phyloP scores from a whole-genome alignment of 2,113 vertebrate species.

The Dolichotis patagonum region DNA sequence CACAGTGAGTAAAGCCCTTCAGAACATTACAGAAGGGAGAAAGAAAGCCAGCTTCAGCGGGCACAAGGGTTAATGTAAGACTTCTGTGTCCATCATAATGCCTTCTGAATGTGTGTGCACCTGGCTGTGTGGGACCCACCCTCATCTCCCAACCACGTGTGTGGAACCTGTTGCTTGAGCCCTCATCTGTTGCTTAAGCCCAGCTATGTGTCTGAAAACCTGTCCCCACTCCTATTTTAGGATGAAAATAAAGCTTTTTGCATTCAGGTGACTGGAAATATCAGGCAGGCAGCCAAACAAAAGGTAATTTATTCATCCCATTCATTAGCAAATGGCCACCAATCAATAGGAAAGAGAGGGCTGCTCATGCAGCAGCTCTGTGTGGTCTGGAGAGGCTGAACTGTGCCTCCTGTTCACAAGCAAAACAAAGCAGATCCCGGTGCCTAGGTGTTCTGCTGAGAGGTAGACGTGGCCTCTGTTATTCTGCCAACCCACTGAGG shows the following conservation, averaged over 20 bases:
- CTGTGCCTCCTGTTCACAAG: neutral
- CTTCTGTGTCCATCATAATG: neutral
- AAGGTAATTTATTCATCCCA: neutral
- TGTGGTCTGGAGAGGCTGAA: neutral
- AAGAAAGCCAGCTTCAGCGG: neutral
- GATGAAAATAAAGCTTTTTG: constrained; percentile 39
- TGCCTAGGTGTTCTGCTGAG: neutral
- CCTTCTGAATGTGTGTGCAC: neutral
- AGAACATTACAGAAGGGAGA: neutral
- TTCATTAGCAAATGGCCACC: neutral
- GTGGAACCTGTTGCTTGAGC: neutral
- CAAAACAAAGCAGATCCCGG: neutral
- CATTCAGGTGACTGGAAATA: neutral
- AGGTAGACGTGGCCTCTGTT: neutral
- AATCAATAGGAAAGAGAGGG: neutral
- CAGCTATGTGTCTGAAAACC: neutral
- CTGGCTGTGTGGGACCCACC: neutral
- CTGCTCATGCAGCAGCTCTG: neutral
- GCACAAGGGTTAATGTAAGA: neutral
- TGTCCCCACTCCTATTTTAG: neutral
- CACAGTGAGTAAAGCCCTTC: neutral
- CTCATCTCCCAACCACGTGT: neutral
- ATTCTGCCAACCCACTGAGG: neutral
- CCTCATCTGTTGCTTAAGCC: neutral
- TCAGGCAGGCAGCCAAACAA: neutral